These are phyloP conservation scores for Oreotragus oreotragus DNA, from an alignment of 2,113 vertebrate species.

Conservation along the genomic window DNA sequence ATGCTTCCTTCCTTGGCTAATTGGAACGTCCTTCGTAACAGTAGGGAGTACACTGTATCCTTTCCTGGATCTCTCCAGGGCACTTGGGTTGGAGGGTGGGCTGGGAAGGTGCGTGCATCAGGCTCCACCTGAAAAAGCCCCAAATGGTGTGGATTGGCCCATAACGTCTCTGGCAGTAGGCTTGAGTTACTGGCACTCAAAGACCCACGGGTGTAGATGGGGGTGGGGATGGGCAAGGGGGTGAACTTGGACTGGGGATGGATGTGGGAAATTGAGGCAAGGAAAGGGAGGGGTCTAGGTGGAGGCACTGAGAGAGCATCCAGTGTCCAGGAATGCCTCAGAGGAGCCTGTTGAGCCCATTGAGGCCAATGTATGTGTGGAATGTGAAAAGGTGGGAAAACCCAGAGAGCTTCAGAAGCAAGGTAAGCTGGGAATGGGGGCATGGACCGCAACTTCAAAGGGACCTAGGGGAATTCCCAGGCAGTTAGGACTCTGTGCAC, in stretches of 20 bases:
- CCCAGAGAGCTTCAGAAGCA: neutral
- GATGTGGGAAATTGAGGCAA: neutral
- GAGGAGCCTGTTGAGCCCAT: neutral
- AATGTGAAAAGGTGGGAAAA: neutral
- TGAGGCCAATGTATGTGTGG: neutral
- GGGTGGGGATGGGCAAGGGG: no score
- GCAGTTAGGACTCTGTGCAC: neutral
- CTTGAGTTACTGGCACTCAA: neutral
- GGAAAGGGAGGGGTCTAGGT: neutral
- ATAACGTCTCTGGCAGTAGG: neutral
- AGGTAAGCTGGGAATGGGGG: neutral
- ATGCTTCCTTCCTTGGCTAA: neutral
- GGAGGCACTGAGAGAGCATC: neutral
- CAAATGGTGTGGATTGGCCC: neutral
- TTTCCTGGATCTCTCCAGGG: neutral
- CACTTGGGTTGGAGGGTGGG: neutral
- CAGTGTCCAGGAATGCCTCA: neutral
- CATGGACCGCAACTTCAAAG: neutral
- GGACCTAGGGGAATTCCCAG: neutral
- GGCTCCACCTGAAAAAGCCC: neutral
- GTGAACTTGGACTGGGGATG: neutral
- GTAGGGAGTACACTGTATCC: neutral
- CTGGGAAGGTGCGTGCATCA: neutral
- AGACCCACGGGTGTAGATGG: neutral
- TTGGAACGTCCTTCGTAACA: fast-evolving